Evolutionary conservation across 2,113 vertebrate species (phyloP).

Genomic region (Capreolus pygargus): DNA sequence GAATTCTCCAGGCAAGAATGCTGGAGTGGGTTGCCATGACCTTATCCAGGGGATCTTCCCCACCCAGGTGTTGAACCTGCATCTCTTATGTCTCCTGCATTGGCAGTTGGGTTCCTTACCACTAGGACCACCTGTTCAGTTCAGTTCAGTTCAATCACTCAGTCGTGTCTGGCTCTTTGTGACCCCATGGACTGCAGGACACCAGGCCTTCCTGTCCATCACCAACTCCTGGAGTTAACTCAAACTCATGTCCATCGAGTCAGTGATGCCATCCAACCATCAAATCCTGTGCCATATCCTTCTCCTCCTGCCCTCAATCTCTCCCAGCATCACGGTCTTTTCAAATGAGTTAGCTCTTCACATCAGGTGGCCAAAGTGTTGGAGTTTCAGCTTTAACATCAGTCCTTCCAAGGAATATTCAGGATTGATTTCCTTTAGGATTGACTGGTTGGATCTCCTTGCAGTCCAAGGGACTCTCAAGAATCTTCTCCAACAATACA

Average conservation of each 20-base stretch:
- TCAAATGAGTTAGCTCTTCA: background rate
- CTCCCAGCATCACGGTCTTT: background rate
- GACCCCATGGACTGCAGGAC: background rate
- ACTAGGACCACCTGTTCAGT: too few relatives aligned
- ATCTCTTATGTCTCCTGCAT: too few relatives aligned
- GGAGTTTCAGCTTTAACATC: background rate
- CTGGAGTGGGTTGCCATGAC: too few relatives aligned
- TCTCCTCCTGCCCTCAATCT: background rate
- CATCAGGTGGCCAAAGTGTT: background rate
- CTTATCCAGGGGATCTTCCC: too few relatives aligned
- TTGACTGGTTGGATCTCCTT: background rate
- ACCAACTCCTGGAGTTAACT: background rate
- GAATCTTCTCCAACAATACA: too few relatives aligned
- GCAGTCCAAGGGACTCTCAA: too few relatives aligned
- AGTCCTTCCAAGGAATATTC: background rate
- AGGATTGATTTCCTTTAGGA: background rate
- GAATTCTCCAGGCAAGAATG: too few relatives aligned
- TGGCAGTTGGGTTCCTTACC: too few relatives aligned
- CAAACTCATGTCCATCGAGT: background rate
- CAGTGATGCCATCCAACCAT: background rate
- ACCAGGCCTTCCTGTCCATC: background rate
- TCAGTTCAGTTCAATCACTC: background rate
- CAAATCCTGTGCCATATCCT: background rate
- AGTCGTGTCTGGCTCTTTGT: background rate
- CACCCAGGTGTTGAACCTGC: too few relatives aligned